phyloP scores from a whole-genome alignment of 2,113 vertebrate genomes.

The Vireo altiloquus region DNA sequence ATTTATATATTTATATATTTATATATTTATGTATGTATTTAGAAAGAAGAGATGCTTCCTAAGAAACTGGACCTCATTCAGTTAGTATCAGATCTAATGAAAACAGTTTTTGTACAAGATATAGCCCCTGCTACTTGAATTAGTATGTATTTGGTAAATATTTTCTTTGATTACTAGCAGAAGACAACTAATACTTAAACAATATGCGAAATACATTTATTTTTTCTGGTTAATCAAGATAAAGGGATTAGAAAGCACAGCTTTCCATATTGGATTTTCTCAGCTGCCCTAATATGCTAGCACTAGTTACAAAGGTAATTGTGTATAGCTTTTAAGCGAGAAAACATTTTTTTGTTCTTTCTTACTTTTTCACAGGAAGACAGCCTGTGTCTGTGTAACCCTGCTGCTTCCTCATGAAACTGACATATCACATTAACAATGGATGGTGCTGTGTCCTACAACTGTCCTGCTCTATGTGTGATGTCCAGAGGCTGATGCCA shows the following conservation, averaged over 20 bases:
- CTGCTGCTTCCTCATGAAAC: background rate
- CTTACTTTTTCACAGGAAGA: background rate
- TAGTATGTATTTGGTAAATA: background rate
- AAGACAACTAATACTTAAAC: background rate
- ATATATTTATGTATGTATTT: background rate
- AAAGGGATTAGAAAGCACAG: background rate
- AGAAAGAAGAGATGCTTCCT: background rate
- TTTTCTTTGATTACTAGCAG: background rate
- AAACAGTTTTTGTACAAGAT: background rate
- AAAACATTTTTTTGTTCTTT: background rate
- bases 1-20: background rate
- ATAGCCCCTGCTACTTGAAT: background rate
- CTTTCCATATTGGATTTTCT: background rate
- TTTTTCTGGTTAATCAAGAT: background rate
- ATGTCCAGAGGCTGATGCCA: background rate
- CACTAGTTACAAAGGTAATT: background rate
- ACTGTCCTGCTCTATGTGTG: background rate
- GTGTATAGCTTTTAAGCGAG: background rate
- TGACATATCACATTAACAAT: too few species aligned
- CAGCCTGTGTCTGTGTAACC: background rate
- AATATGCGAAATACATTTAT: background rate
- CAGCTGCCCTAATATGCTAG: background rate
- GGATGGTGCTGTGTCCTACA: background rate
- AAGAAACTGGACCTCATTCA: background rate
- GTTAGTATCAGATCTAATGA: background rate